A percentile compares a stretch with the other conserved stretches of the same genome.
Evolutionary conservation across 2,113 vertebrate genomes (phyloP).

Genomic region (Triplophysa tibetana): DNA sequence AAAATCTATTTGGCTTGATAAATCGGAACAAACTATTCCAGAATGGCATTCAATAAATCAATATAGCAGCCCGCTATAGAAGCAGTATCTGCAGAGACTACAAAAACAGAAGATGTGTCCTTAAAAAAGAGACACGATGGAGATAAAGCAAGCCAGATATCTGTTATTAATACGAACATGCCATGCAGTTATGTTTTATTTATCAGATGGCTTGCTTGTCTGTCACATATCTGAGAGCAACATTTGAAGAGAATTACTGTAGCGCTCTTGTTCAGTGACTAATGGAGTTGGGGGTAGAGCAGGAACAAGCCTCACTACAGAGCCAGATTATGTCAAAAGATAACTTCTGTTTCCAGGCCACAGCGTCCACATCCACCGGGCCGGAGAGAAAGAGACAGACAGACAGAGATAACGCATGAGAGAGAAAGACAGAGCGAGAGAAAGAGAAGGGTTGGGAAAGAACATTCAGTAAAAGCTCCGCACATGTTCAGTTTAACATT

Average conservation of each 20-base stretch:
- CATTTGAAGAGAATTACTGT: constrained; percentile 26
- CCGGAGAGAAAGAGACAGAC: not conserved
- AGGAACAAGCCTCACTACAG: constrained; percentile 10
- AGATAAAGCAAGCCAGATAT: constrained; percentile 22
- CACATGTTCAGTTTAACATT: no score
- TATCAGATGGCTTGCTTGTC: constrained; percentile 38
- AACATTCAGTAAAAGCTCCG: not conserved
- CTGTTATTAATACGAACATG: constrained; percentile 37
- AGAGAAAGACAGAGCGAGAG: not conserved
- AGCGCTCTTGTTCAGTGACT: constrained; percentile 30
- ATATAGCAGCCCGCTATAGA: not conserved
- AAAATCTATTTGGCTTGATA: not conserved
- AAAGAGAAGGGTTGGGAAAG: no score
- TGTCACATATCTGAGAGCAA: constrained; percentile 39
- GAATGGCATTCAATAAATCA: not conserved
- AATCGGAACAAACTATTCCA: not conserved
- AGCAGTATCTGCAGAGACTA: not conserved
- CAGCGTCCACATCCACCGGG: not conserved
- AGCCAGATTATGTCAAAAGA: constrained; percentile 29
- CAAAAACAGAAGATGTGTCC: not conserved
- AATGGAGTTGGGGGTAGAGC: constrained; percentile 18
- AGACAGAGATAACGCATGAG: not conserved
- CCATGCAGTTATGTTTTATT: constrained; percentile 32
- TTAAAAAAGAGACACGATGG: constrained; percentile 1
- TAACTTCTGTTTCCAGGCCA: constrained; percentile 28